phyloP scores from a whole-genome alignment of 1,140 invertebrate species.

The Latrodectus geometricus region DNA sequence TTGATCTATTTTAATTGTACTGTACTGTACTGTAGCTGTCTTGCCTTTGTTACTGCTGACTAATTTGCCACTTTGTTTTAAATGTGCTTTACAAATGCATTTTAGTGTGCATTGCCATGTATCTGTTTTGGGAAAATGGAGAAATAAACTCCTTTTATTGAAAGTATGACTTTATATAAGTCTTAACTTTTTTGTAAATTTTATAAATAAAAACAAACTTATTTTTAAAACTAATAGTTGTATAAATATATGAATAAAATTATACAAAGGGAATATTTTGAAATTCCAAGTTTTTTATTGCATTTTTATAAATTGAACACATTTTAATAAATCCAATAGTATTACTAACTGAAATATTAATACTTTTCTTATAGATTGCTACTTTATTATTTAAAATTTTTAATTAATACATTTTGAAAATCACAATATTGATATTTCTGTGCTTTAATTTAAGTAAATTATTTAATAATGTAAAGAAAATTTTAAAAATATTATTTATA shows the following conservation, averaged over 20 bases:
- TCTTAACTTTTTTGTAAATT: neutral
- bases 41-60: slow-evolving; percentile 26
- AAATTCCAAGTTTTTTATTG: neutral
- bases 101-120: slow-evolving; percentile 20
- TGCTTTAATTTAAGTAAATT: too few relatives aligned
- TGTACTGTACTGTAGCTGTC: slow-evolving; percentile 2
- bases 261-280: neutral
- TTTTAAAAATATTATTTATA: too few relatives aligned
- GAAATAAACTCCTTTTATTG: slow-evolving; percentile 41
- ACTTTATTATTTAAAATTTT: too few relatives aligned
- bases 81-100: neutral
- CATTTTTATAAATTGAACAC: too few relatives aligned
- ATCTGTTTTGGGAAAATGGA: slow-evolving; percentile 12
- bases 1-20: too few relatives aligned
- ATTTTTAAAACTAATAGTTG: neutral
- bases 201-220: neutral
- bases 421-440: too few relatives aligned
- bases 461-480: too few relatives aligned
- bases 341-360: too few relatives aligned
- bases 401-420: too few relatives aligned
- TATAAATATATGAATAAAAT: neutral
- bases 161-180: slow-evolving; percentile 1
- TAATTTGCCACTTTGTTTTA: slow-evolving; percentile 5
- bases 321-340: too few relatives aligned
- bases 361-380: too few relatives aligned